Base-by-base conservation (phyloP, 1,140 invertebrate genomes). In the Drosophila micromelanica region DNA sequence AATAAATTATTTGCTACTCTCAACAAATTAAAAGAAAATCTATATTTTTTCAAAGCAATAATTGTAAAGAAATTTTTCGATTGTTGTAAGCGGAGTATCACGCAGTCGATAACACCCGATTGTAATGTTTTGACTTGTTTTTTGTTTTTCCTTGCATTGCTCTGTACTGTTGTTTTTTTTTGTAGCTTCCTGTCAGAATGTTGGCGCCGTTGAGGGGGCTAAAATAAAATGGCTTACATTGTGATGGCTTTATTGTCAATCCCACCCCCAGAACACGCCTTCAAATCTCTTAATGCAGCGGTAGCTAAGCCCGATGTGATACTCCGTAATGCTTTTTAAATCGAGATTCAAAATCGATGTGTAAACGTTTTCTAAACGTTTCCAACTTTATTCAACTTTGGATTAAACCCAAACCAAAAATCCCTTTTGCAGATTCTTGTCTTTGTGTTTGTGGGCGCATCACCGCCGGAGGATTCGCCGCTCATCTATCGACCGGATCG, bases 401-500 rank as follows among this genome's bases (percentile, higher is more conserved):
- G 27, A 5, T 6, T 27, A 27, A 27, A 27, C 27, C 27, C 27
- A 27, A 6, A 0, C 27, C 0, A 5, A 0, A 52, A 30, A 30
- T 52, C 35, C 5, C 35, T 9, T 9, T 95, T 95, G 3, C 94
- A 99, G 97, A 93, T 99, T 92, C 95, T 96, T 35, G 97, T 98
- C 91, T 98, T 98, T 93, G 95, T 96, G 13, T 98, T 97, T 93
- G 97, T 98, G 92, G 96, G 95, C 61, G 96, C 96, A 45, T 95
- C 64, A 7, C 73, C 96, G 80, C 94, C 97, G 63, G 97, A 96
- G 74, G 96, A 98, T 92, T 98, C 97, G 74, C 94, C 97, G 54
- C 97, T 99, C 87, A 98, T 99, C 62, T 99, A 98, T 93, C 94
- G 97, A 62, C 97, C 98, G 17, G 97, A 99, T 93, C 96, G 97